Evolutionary conservation across 2,888 invertebrate species (phyloP).

Genomic region (Polietes domitor): DNA sequence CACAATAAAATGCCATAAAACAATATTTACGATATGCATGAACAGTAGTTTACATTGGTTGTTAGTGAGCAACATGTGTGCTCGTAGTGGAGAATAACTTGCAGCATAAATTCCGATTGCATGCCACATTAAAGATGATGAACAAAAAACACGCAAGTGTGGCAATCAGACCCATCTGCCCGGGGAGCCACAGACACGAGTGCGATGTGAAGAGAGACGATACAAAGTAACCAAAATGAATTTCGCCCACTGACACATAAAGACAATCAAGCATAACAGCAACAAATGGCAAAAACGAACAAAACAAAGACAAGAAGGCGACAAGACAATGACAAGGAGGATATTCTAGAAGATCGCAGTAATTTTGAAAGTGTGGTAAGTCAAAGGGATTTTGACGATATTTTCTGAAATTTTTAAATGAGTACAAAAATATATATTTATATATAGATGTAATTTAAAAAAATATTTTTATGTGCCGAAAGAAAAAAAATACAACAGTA

Average conservation of each 20-base stretch:
- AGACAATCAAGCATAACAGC: conserved; percentile 31
- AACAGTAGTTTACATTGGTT: neutral
- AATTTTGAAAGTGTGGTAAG: no score
- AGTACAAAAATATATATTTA: no score
- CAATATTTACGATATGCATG: neutral
- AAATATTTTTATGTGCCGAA: no score
- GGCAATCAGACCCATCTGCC: neutral
- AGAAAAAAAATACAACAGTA: no score
- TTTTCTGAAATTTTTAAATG: no score
- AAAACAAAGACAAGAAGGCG: neutral
- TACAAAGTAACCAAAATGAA: conserved; percentile 22
- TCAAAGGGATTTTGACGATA: no score
- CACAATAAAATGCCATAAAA: neutral
- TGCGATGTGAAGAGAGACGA: neutral
- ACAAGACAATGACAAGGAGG: neutral
- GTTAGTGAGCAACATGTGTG: neutral
- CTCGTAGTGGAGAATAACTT: neutral
- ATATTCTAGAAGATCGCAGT: no score
- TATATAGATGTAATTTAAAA: no score
- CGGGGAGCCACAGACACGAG: neutral
- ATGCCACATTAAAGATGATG: conserved; percentile 28
- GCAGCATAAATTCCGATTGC: conserved; percentile 26
- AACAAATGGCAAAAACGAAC: neutral
- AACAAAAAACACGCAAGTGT: conserved; percentile 11
- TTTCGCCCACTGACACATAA: conserved; percentile 65